Evolutionary conservation across 1,140 invertebrate species (phyloP), one percentile per base, ranked within the genome.

Genomic region (Panagrolaimus sp.): DNA sequence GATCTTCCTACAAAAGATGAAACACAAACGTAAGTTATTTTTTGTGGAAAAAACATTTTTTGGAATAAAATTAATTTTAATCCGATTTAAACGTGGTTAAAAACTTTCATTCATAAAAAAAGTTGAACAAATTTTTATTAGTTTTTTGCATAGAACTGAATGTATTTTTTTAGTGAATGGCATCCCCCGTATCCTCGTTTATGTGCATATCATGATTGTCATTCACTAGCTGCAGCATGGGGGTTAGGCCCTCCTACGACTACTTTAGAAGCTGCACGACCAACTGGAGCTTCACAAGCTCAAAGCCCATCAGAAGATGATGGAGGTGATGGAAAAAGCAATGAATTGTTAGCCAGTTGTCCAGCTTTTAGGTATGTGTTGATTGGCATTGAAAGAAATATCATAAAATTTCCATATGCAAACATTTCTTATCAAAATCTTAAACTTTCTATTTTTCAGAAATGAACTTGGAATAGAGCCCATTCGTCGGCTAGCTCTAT

Each of bases 381-480:
- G n/a, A n/a, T n/a, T n/a, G n/a, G n/a, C n/a, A n/a, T 69, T 16
- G 13, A 27, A 5, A 5, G 31, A 69, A 43, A 27, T 7, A 73
- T 45, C 14, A 14, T 1, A 31, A 5, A n/a, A n/a, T 11, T 5
- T 27, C 2, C 66, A 16, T 25, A 63, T n/a, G 51, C 27, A 27
- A 9, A 53, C n/a, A n/a, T n/a, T n/a, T n/a, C n/a, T n/a, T n/a
- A n/a, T n/a, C n/a, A n/a, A n/a, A n/a, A 53, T 27, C 16, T 25
- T 7, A 38, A 38, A 38, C 31, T 4, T 38, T 51, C 31, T 31
- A 16, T 70, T 13, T 66, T 75, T 38, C 51, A 68, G 79, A 61
- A 82, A 82, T 68, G 80, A 82, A 70, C 65, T 82, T n/a, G 80
- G 80, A 23, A 68, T 65, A 25, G 80, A 82, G 46, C 80, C 81